phyloP scores from a whole-genome alignment of 2,797 vertebrate genomes.

The Calcarius lapponicus region DNA sequence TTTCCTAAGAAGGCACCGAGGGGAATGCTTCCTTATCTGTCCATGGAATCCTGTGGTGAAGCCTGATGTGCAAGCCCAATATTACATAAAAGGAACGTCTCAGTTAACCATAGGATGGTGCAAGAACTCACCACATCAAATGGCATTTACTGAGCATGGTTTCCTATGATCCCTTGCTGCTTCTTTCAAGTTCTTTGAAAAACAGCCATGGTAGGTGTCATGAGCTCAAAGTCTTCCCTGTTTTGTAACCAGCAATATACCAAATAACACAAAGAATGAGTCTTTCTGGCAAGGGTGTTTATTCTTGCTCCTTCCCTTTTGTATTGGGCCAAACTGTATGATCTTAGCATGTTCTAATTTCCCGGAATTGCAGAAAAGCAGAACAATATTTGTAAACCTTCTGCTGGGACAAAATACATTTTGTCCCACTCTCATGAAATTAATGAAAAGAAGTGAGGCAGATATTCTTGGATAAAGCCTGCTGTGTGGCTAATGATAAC shows the following conservation, averaged over 20 bases:
- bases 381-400: constrained; percentile 21
- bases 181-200: constrained; percentile 46
- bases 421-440: constrained; percentile 23
- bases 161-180: constrained; percentile 11
- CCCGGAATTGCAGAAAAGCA: constrained; percentile 19
- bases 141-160: neutral
- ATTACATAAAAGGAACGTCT: constrained; percentile 29
- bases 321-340: constrained; percentile 3
- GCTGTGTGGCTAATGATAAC: constrained; percentile 49
- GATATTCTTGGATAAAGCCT: constrained; percentile 53
- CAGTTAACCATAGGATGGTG: constrained; percentile 48
- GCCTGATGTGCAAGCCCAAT: constrained; percentile 31
- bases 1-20: constrained; percentile 10
- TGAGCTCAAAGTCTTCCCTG: constrained; percentile 13
- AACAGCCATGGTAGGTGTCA: constrained; percentile 52
- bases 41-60: constrained; percentile 38
- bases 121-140: constrained; percentile 66
- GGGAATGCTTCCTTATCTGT: constrained; percentile 56
- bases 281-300: neutral
- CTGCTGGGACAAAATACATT: constrained; percentile 8
- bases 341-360: constrained; percentile 46
- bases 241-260: constrained; percentile 50
- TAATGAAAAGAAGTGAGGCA: constrained; percentile 27
- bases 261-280: constrained; percentile 39
- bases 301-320: constrained; percentile 18